These are phyloP conservation scores for Diachrysia chrysitis DNA, from an alignment of 2,888 invertebrate species.

Conservation along the genomic window DNA sequence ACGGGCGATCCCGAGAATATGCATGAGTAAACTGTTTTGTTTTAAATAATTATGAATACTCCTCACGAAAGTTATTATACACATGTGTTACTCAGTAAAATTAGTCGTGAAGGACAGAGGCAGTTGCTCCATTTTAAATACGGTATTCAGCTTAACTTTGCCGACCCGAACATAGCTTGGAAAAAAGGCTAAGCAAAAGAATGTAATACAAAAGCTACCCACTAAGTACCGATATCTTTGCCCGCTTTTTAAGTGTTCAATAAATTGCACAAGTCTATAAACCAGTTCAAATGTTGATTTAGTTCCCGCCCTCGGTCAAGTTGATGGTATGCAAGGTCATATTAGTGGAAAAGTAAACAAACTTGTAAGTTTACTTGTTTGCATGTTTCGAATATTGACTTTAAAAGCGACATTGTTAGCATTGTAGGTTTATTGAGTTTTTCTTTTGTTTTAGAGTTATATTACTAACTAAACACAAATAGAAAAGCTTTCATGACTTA, in stretches of 20 bases:
- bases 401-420: constrained; percentile 2
- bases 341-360: constrained; percentile 29
- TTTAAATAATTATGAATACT: no score
- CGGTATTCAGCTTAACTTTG: no score
- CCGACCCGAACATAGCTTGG: no score
- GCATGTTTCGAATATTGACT: neutral
- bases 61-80: no score
- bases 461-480: neutral
- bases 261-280: constrained; percentile 5
- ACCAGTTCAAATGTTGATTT: constrained; percentile 30
- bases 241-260: neutral
- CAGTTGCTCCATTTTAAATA: no score
- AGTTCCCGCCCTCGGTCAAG: constrained; percentile 33
- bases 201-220: neutral
- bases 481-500: no score
- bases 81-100: no score
- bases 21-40: no score
- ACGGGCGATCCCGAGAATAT: no score
- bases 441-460: neutral
- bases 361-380: constrained; percentile 9
- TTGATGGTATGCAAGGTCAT: constrained; percentile 31
- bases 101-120: no score
- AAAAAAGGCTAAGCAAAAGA: no score
- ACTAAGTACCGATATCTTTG: neutral
- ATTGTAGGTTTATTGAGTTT: neutral